Evolutionary conservation across 2,113 vertebrate species (phyloP).

Genomic region (Sceloporus tristichus): DNA sequence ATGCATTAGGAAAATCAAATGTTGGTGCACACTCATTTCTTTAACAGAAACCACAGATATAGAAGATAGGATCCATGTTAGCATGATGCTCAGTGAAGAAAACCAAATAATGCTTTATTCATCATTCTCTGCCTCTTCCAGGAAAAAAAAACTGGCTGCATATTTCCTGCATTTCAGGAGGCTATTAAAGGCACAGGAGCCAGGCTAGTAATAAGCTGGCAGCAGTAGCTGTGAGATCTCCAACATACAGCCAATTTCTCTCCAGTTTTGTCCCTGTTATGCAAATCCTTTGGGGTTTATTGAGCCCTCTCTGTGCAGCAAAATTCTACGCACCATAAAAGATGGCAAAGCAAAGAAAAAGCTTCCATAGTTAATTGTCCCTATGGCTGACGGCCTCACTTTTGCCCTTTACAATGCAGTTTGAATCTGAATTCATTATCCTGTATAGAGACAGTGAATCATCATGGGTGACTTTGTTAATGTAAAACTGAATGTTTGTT

Average conservation of each 20-base stretch:
- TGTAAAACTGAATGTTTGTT: constrained; percentile 49
- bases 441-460: constrained; percentile 27
- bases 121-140: background rate
- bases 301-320: constrained; percentile 25
- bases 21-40: too few relatives aligned
- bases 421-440: constrained; percentile 54
- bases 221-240: background rate
- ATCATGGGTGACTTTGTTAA: constrained; percentile 44
- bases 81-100: too few relatives aligned
- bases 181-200: background rate
- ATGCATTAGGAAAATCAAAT: too few relatives aligned
- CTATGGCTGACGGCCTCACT: constrained; percentile 44
- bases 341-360: constrained; percentile 39
- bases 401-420: constrained; percentile 41
- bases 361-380: constrained; percentile 54
- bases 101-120: background rate
- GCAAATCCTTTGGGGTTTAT: constrained; percentile 1
- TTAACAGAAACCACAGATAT: too few relatives aligned
- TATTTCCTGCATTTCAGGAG: background rate
- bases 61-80: background rate
- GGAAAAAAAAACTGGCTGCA: background rate
- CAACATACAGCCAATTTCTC: background rate
- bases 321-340: constrained; percentile 39
- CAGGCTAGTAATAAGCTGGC: background rate
- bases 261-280: background rate